A percentile compares a stretch with the other conserved stretches of the same genome.
Evolutionary conservation across 1,140 invertebrate species (phyloP).

Genomic region (Manduca sexta): DNA sequence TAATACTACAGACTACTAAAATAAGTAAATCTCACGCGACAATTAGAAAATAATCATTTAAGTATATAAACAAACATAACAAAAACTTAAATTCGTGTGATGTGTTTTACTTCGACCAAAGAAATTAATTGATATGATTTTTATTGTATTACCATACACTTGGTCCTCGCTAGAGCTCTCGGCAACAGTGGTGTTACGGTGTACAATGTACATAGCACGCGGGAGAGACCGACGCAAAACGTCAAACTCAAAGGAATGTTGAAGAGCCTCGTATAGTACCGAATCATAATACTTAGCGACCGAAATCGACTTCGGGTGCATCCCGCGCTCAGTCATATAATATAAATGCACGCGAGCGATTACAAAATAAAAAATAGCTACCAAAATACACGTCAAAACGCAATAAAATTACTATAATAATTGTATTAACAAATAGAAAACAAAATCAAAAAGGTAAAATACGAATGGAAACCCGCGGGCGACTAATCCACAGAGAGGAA

Average conservation of each 20-base stretch:
- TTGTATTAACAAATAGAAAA: slow-evolving; percentile 41
- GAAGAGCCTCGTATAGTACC: slow-evolving; percentile 10
- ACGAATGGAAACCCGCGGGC: neutral
- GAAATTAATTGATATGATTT: neutral
- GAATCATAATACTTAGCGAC: neutral
- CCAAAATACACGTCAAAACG: slow-evolving; percentile 50
- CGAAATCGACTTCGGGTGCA: slow-evolving; percentile 3
- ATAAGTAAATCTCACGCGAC: slow-evolving; percentile 2
- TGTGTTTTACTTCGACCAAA: slow-evolving; percentile 4
- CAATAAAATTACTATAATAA: slow-evolving; percentile 44
- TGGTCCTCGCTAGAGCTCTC: slow-evolving; percentile 33
- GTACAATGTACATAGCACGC: too few relatives aligned
- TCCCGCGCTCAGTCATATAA: slow-evolving; percentile 28
- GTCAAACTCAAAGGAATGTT: slow-evolving; percentile 33
- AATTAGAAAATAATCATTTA: slow-evolving; percentile 12
- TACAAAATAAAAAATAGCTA: slow-evolving; percentile 36
- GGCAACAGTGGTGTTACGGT: too few relatives aligned
- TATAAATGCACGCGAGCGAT: slow-evolving; percentile 59
- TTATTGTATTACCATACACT: slow-evolving; percentile 10
- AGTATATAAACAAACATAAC: slow-evolving; percentile 11
- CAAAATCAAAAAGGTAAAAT: slow-evolving; percentile 23
- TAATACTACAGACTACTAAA: slow-evolving; percentile 34
- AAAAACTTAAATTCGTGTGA: slow-evolving; percentile 15
- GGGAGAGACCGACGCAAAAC: slow-evolving; percentile 2
- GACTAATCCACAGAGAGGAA: neutral